phyloP scores from a whole-genome alignment of 2,797 vertebrate genomes.

The Alosa sapidissima region DNA sequence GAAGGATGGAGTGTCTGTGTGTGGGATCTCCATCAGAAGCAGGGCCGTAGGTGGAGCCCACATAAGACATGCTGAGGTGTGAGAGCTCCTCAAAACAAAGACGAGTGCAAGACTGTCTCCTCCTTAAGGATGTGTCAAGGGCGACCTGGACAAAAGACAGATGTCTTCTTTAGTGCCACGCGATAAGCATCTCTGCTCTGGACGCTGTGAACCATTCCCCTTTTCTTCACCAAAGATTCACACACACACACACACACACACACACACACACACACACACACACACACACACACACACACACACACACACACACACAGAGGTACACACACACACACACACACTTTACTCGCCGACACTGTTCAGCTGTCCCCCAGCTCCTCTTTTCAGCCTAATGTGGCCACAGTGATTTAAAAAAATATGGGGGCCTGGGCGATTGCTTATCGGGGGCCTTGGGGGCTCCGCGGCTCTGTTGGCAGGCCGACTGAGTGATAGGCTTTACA shows the following conservation, averaged over 20 bases:
- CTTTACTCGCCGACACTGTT: not conserved
- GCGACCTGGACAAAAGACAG: constrained; percentile 84
- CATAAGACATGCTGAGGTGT: constrained; percentile 75
- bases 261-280: not conserved
- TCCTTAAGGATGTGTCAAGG: constrained; percentile 83
- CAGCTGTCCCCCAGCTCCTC: constrained; percentile 60
- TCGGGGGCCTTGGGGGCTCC: constrained; percentile 75
- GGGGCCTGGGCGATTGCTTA: constrained; percentile 80
- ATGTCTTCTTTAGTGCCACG: constrained; percentile 80
- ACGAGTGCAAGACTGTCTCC: constrained; percentile 73
- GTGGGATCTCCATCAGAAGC: constrained; percentile 64
- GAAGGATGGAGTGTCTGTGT: constrained; percentile 32
- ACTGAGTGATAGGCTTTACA: constrained; percentile 67
- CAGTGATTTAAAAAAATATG: constrained; percentile 70
- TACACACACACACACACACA: not conserved
- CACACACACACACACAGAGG: no score
- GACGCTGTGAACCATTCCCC: constrained; percentile 71
- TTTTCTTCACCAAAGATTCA: constrained; percentile 69
- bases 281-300: not conserved
- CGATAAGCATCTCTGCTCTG: constrained; percentile 82
- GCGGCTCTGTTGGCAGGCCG: constrained; percentile 63
- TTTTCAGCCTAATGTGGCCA: constrained; percentile 77
- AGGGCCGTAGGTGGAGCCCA: constrained; percentile 77
- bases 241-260: constrained; percentile 60
- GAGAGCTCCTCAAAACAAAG: constrained; percentile 82